These are phyloP conservation scores for Drosophila robusta DNA, from an alignment of 2,888 invertebrate genomes.

Conservation along the genomic window DNA sequence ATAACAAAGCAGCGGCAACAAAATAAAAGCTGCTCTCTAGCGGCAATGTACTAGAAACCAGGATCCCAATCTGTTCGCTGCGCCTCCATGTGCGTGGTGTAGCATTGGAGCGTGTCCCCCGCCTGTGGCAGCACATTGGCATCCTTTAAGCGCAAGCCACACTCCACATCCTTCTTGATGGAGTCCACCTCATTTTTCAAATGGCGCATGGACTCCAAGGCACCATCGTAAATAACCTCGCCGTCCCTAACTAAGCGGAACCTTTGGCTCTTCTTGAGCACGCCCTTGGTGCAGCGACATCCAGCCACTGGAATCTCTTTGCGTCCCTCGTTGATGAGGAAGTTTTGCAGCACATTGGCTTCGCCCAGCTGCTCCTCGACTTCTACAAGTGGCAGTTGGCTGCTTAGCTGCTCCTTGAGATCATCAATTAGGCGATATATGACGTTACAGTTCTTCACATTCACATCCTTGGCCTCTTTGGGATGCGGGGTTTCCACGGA, in stretches of 20 bases:
- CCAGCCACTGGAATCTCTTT: slow-evolving; percentile 95
- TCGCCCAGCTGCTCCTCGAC: slow-evolving; percentile 93
- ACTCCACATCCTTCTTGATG: slow-evolving; percentile 94
- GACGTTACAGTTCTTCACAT: slow-evolving; percentile 91
- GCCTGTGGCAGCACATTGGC: slow-evolving; percentile 87
- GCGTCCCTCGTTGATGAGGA: slow-evolving; percentile 91
- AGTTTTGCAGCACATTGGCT: slow-evolving; percentile 94
- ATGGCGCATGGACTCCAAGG: slow-evolving; percentile 93
- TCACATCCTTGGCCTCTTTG: slow-evolving; percentile 85
- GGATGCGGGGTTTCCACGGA: slow-evolving; percentile 88
- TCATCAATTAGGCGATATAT: slow-evolving; percentile 97
- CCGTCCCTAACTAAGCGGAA: slow-evolving; percentile 90
- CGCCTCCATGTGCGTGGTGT: slow-evolving; percentile 87
- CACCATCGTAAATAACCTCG: slow-evolving; percentile 89
- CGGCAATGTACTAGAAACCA: slow-evolving; percentile 88
- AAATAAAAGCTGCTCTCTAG: slow-evolving; percentile 9
- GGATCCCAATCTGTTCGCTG: slow-evolving; percentile 94
- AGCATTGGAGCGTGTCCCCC: slow-evolving; percentile 93
- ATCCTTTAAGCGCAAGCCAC: slow-evolving; percentile 93
- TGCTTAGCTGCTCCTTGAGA: slow-evolving; percentile 91
- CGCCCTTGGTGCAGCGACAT: slow-evolving; percentile 92
- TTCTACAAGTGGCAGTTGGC: slow-evolving; percentile 89
- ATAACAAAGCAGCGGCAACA: slow-evolving; percentile 48
- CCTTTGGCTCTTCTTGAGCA: slow-evolving; percentile 88
- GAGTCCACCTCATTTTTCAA: slow-evolving; percentile 94